Evolutionary conservation across 1,140 invertebrate genomes (phyloP), one percentile per base, ranked within the genome.

Genomic region (Octopus sinensis): DNA sequence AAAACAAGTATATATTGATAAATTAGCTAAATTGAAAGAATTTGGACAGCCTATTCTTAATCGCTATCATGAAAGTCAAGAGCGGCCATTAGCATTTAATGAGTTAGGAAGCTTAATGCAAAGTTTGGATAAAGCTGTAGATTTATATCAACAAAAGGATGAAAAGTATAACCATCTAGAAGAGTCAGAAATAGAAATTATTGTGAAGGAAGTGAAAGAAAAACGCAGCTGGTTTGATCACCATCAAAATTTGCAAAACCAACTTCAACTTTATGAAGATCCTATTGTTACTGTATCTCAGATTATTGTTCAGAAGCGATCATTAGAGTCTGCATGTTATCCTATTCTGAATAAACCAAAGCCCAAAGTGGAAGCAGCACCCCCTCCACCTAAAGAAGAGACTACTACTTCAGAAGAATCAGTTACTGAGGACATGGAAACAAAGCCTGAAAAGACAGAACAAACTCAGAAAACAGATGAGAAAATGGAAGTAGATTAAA

Each of bases 341-440:
- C 94, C 95, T 3, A 94, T 96, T 82, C 90, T 97, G 75, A 96
- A 95, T 87, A 97, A 96, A 90, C 95, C 96, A 7, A 97, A 96
- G 90, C 95, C 95, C 43, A 96, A 96, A 89, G 96, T 95, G 6
- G 89, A 91, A 79, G 90, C 90, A 13, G 90, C 91, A 13, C 7
- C 68, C 17, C 68, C 68, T 17, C 9, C 68, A n/a, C 17, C 68
- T 17, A 89, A 91, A 80, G 87, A 12, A 30, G 75, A 12, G 9
- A 30, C 75, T 2, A 30, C 17, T 9, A 77, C 17, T 77, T 13
- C 76, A 9, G 76, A 53, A 43, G 30, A 43, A 43, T 43, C 30
- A 43, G 30, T 43, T 43, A 43, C 30, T 43, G 30, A 43, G 30
- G 30, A 3, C 30, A 43, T 43, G 30, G 30, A 43, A 43, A 43